Conservation (phyloP, 2,888 invertebrate species). For the Protonemura montana region DNA sequence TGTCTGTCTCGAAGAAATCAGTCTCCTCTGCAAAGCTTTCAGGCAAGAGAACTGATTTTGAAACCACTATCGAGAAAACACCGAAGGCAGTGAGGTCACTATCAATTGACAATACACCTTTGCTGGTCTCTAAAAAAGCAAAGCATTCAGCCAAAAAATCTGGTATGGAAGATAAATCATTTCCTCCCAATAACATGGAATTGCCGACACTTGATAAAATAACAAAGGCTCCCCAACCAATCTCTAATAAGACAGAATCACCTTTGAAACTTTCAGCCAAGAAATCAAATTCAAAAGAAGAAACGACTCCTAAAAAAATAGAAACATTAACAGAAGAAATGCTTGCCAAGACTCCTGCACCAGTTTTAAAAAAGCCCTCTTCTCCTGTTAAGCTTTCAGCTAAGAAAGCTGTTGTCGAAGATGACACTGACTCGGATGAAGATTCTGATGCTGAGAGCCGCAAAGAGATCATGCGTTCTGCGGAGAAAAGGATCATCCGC, state of each 20-base stretch:
- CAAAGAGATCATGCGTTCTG: slow-evolving; percentile 46
- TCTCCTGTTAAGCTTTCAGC: background rate
- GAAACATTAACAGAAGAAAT: background rate
- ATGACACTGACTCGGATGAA: slow-evolving; percentile 42
- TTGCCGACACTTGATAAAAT: background rate
- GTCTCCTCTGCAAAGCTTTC: background rate
- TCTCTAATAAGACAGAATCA: background rate
- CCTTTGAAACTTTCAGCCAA: background rate
- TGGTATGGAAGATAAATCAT: background rate
- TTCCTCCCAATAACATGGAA: background rate
- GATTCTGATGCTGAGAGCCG: slow-evolving; percentile 50
- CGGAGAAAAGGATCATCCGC: slow-evolving; percentile 46
- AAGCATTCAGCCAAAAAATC: background rate
- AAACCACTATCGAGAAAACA: background rate
- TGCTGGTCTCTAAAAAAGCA: background rate
- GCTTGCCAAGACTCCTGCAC: background rate
- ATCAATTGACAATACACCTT: background rate
- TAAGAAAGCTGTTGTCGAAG: slow-evolving; percentile 34
- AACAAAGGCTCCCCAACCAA: background rate
- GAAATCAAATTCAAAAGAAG: background rate
- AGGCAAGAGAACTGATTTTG: background rate
- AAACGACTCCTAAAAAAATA: background rate
- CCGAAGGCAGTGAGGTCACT: background rate
- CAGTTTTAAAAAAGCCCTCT: background rate
- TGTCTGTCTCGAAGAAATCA: background rate